Evolutionary conservation across 2,888 invertebrate species (phyloP).

Genomic region (Drosophila helvetica): DNA sequence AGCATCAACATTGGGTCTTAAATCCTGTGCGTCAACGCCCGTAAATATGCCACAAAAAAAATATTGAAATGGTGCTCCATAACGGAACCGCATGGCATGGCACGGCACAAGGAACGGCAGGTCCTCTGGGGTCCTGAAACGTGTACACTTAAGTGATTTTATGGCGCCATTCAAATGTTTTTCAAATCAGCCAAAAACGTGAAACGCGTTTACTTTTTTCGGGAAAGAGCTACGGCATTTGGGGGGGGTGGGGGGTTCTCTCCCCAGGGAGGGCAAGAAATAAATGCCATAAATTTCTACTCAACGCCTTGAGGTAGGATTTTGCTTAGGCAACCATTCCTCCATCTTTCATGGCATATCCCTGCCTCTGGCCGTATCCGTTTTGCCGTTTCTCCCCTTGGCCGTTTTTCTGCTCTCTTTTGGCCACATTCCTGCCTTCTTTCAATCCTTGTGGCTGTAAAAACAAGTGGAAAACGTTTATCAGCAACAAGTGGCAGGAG

Average conservation of each 20-base stretch:
- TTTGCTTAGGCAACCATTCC: background rate
- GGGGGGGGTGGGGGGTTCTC: background rate
- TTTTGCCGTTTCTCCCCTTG: background rate
- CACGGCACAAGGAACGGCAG: slow-evolving; percentile 33
- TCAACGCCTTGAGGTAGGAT: slow-evolving; percentile 32
- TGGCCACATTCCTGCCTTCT: background rate
- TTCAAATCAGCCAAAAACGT: slow-evolving; percentile 63
- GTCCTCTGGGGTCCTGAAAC: slow-evolving; percentile 23
- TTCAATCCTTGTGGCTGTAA: background rate
- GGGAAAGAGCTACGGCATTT: background rate
- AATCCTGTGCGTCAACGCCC: slow-evolving; percentile 45
- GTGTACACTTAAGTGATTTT: slow-evolving; percentile 70
- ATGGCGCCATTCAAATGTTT: slow-evolving; percentile 70
- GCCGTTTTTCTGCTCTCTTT: background rate
- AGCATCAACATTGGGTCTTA: slow-evolving; percentile 18
- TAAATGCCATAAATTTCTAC: slow-evolving; percentile 52
- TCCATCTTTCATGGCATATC: background rate
- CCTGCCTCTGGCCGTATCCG: background rate
- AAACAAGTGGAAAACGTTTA: slow-evolving; percentile 46
- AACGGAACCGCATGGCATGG: background rate
- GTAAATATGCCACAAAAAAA: slow-evolving; percentile 57
- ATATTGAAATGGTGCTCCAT: slow-evolving; percentile 2
- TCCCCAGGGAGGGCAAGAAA: background rate
- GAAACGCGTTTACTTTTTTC: slow-evolving; percentile 21
- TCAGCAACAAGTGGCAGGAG: slow-evolving; percentile 63